Evolutionary conservation across 2,113 vertebrate genomes (phyloP).

Genomic region (Enhydra lutris): DNA sequence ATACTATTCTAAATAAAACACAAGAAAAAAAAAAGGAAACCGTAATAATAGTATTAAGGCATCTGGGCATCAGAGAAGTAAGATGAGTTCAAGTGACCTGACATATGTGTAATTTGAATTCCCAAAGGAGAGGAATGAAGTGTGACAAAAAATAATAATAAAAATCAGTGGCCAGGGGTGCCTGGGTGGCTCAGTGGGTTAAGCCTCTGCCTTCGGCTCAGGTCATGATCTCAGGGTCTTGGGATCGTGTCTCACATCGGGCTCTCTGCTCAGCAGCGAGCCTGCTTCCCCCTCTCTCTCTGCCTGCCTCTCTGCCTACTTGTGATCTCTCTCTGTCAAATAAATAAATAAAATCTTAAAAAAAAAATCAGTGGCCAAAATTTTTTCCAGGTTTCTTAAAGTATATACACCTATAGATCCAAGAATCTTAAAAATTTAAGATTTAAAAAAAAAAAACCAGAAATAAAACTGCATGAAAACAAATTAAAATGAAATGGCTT

Average conservation of each 20-base stretch:
- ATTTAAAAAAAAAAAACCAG: not conserved
- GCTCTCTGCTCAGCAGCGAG: no score
- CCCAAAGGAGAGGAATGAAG: not conserved
- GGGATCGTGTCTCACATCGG: no score
- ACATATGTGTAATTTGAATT: not conserved
- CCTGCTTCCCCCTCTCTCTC: no score
- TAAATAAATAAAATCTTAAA: no score
- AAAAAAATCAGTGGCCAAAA: not conserved
- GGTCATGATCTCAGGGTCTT: no score
- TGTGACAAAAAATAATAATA: not conserved
- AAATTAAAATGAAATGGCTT: not conserved
- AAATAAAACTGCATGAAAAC: not conserved
- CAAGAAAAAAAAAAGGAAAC: not conserved
- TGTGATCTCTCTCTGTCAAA: no score
- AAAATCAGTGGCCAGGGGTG: not conserved
- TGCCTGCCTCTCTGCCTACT: no score
- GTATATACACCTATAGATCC: not conserved
- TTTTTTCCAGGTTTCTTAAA: not conserved
- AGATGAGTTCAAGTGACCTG: not conserved
- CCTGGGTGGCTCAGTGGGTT: no score
- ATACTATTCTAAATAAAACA: not conserved
- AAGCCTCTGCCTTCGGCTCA: no score
- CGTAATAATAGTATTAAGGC: not conserved
- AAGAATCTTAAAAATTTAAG: not conserved
- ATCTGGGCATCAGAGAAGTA: not conserved